Base-by-base conservation (phyloP, 2,113 vertebrate species). In the Zootoca vivipara region DNA sequence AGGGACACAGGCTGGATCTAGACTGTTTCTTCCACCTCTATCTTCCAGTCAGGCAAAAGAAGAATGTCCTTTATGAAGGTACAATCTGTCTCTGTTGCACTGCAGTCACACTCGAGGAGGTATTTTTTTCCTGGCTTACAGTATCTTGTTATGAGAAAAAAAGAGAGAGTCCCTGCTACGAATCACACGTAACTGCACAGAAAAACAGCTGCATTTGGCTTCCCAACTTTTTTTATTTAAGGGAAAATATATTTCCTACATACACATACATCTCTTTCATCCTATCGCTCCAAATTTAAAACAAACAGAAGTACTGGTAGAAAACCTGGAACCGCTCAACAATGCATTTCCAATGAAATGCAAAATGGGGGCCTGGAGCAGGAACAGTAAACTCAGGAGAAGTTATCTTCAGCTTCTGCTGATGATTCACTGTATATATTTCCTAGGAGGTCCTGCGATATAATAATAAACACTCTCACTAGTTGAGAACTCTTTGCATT, bases 401-500 rank as follows among this genome's bases (percentile, higher is more conserved):
- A 93, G 89, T 84, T 94, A 93, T 94, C 91, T 93, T 87, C 87
- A 93, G 89, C 82, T 92, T 95, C 89, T 94, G 90, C 95, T 94
- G 96, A 92, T 83, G 84, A 90, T 93, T 92, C 94, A 86, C 81
- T 93, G 93, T 94, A 92, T 93, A 90, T 88, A 93, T 95, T 92
- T 95, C 89, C 88, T 92, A 94, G 92, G 89, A 94, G 87, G 92
- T 91, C 93, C 90, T 92, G 82, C 78, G 72, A 89, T 94, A 93
- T 58, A 96, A 96, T 89, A 96, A 95, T 90, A 95, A 95, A 95
- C 87, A 93, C 77, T 67, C 89, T 93, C 83, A 70, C 78, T 88
- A 93, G 84, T 89, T 90, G 78, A 91, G 78, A 91, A 92, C 91
- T 81, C 15, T 89, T 67, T 82, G 86, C 72, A 92, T 93, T 93